Conservation (phyloP, 1,140 invertebrate genomes). For the Holotrichia oblita region DNA sequence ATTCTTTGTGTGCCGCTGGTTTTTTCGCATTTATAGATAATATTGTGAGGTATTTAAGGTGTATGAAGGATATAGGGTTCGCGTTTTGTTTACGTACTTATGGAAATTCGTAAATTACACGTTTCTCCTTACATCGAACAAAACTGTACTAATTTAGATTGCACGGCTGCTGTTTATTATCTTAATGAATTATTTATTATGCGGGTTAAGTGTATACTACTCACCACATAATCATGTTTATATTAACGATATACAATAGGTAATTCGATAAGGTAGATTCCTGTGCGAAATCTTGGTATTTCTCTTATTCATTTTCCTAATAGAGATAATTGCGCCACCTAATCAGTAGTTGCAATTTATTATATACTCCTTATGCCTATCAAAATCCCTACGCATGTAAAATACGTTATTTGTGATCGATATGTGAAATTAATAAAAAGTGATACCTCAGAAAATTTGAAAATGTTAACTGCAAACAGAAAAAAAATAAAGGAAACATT, state of each 20-base stretch:
- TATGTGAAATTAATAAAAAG: no score
- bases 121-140: background rate
- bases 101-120: constrained; percentile 27
- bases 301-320: background rate
- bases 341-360: no score
- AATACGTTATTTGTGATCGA: no score
- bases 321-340: background rate
- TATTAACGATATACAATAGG: background rate
- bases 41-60: background rate
- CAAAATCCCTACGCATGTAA: no score
- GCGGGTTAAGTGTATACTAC: background rate
- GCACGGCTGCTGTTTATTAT: background rate
- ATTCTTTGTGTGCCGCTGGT: background rate
- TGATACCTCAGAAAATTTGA: no score
- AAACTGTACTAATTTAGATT: constrained; percentile 3
- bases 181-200: constrained; percentile 35
- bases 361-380: no score
- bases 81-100: constrained; percentile 16
- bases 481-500: no score
- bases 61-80: background rate
- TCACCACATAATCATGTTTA: constrained; percentile 15
- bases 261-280: background rate
- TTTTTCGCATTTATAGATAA: background rate
- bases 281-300: background rate
- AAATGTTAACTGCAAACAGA: no score